Conservation (phyloP, 2,113 vertebrate species). For the Indicator maculatus region DNA sequence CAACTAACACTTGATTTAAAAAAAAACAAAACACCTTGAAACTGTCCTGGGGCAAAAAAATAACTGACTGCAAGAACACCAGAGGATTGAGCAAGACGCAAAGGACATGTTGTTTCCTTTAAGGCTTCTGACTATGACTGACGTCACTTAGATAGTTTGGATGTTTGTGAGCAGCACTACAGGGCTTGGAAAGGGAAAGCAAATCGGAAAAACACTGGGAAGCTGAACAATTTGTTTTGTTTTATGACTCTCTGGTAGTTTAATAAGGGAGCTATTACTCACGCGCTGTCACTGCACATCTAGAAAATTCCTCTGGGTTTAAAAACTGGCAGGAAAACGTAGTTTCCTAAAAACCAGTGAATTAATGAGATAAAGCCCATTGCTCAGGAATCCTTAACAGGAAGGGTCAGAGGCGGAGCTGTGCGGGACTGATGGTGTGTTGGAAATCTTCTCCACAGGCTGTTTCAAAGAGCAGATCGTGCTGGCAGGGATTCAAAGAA, state of each 20-base stretch:
- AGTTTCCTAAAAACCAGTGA: conserved; percentile 45
- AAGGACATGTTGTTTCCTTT: conserved; percentile 55
- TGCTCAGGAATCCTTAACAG: conserved; percentile 34
- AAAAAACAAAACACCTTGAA: neutral
- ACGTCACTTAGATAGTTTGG: conserved; percentile 50
- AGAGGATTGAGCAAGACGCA: conserved; percentile 57
- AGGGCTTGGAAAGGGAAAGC: conserved; percentile 32
- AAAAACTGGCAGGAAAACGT: conserved; percentile 14
- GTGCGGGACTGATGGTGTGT: neutral
- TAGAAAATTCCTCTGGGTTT: conserved; percentile 37
- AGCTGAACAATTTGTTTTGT: conserved; percentile 62
- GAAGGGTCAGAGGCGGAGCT: neutral
- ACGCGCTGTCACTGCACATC: conserved; percentile 17
- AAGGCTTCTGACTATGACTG: conserved; percentile 36
- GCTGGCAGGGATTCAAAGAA: neutral
- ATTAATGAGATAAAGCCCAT: conserved; percentile 48
- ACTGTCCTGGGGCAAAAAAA: neutral
- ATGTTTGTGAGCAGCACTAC: conserved; percentile 41
- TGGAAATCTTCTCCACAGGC: neutral
- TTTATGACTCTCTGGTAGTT: conserved; percentile 52
- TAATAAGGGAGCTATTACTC: conserved; percentile 43
- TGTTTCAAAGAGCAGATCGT: neutral
- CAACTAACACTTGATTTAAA: neutral
- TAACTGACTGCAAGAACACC: neutral
- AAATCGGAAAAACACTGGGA: conserved; percentile 14